These are phyloP conservation scores for Barypeithes pellucidus DNA, from an alignment of 2,888 invertebrate species.

Conservation along the genomic window DNA sequence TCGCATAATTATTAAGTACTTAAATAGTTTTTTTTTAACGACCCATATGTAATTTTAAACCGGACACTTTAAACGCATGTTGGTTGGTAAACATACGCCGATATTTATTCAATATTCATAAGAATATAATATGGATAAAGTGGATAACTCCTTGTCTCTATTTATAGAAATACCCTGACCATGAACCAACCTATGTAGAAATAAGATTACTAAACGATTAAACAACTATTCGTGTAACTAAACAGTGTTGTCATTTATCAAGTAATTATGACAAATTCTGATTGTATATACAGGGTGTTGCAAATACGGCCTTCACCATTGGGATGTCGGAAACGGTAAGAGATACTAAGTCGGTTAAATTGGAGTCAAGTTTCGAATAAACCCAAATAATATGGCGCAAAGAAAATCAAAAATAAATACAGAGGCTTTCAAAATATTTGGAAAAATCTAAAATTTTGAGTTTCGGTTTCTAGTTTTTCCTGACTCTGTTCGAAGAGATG, in stretches of 20 bases:
- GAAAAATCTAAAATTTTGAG: no score
- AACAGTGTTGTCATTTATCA: constrained; percentile 32
- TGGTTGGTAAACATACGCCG: constrained; percentile 49
- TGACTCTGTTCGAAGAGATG: no score
- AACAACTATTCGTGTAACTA: constrained; percentile 41
- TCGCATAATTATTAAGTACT: neutral
- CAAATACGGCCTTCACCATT: no score
- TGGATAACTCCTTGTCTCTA: constrained; percentile 60
- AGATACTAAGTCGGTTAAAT: no score
- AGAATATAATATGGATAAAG: constrained; percentile 56
- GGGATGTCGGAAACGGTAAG: no score
- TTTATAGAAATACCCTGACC: constrained; percentile 64
- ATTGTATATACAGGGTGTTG: no score
- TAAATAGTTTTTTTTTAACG: constrained; percentile 10
- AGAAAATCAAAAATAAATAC: no score
- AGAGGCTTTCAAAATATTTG: no score
- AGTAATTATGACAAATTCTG: no score
- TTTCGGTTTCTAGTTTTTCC: no score
- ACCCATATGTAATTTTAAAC: constrained; percentile 49
- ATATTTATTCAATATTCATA: constrained; percentile 51
- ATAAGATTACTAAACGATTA: constrained; percentile 52
- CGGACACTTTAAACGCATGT: constrained; percentile 48
- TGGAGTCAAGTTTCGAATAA: no score
- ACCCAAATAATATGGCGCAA: no score
- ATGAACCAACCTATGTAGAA: constrained; percentile 61